A percentile compares a stretch with the other conserved stretches of the same genome.
Conservation (phyloP, 2,113 vertebrate genomes). For the Nannospalax galili region DNA sequence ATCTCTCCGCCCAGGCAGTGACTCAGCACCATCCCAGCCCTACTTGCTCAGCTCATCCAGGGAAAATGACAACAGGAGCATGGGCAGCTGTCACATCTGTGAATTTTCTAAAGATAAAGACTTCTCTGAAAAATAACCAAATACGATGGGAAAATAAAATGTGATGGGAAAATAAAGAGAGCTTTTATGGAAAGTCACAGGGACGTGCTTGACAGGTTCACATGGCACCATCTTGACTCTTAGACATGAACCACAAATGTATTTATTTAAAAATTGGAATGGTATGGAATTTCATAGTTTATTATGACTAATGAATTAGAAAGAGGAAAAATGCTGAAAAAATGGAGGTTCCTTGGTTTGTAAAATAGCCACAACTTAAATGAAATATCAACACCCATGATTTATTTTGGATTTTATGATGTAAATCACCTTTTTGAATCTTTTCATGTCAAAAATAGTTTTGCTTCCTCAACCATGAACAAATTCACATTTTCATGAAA, state of each 20-base stretch:
- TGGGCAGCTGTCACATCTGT: background rate
- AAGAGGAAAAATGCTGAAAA: slow-evolving; percentile 62
- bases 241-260: slow-evolving; percentile 58
- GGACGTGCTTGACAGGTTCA: background rate
- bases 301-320: slow-evolving; percentile 65
- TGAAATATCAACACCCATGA: slow-evolving; percentile 47
- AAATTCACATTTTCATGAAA: background rate
- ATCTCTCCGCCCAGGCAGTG: background rate
- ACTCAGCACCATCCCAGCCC: background rate
- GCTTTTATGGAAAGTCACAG: slow-evolving; percentile 19
- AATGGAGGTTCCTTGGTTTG: slow-evolving; percentile 47
- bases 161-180: slow-evolving; percentile 52
- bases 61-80: background rate
- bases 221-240: background rate
- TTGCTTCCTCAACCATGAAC: background rate
- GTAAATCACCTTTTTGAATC: background rate
- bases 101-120: background rate
- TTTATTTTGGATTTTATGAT: slow-evolving; percentile 28
- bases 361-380: slow-evolving; percentile 55
- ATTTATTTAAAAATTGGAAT: slow-evolving; percentile 62
- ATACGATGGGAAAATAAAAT: slow-evolving; percentile 14
- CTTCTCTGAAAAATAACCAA: slow-evolving; percentile 20
- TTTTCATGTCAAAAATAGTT: slow-evolving; percentile 21
- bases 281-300: slow-evolving; percentile 44
- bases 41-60: background rate